Evolutionary conservation across 2,113 vertebrate species (phyloP).

Genomic region (Murina feae): DNA sequence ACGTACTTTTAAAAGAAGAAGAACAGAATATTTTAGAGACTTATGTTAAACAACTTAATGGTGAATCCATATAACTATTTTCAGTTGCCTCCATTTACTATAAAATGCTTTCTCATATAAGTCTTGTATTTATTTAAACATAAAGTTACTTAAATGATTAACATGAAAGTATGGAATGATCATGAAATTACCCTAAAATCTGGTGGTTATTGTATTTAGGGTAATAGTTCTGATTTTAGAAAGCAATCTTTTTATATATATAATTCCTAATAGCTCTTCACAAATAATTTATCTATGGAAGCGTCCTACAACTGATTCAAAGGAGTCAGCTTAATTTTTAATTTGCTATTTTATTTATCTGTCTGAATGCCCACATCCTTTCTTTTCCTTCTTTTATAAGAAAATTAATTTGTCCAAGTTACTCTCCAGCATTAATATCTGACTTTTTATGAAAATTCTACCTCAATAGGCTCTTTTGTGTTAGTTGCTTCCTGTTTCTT

Average conservation of each 20-base stretch:
- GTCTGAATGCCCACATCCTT: not conserved
- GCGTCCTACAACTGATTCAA: conserved; percentile 1
- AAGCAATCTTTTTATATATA: conserved; percentile 31
- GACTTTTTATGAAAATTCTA: conserved; percentile 32
- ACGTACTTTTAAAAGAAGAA: not conserved
- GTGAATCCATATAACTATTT: conserved; percentile 65
- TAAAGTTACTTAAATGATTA: conserved; percentile 55
- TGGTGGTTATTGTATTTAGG: conserved; percentile 32
- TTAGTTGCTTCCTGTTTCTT: not conserved
- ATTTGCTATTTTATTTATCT: conserved; percentile 3
- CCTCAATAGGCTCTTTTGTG: conserved; percentile 1
- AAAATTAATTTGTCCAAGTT: conserved; percentile 30
- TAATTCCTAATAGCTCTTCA: conserved; percentile 17
- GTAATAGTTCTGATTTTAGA: conserved; percentile 36
- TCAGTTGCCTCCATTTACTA: conserved; percentile 57
- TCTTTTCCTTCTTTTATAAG: not conserved
- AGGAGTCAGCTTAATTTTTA: conserved; percentile 16
- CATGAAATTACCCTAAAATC: conserved; percentile 37
- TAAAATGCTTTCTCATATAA: conserved; percentile 47
- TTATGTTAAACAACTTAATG: not conserved
- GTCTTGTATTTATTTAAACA: conserved; percentile 62
- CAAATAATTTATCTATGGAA: conserved; percentile 4
- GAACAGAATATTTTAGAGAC: not conserved
- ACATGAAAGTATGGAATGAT: conserved; percentile 49
- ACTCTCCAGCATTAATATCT: not conserved